A percentile compares a stretch with the other conserved stretches of the same genome.
Evolutionary conservation across 2,113 vertebrate species (phyloP).

Genomic region (Prolemur simus): DNA sequence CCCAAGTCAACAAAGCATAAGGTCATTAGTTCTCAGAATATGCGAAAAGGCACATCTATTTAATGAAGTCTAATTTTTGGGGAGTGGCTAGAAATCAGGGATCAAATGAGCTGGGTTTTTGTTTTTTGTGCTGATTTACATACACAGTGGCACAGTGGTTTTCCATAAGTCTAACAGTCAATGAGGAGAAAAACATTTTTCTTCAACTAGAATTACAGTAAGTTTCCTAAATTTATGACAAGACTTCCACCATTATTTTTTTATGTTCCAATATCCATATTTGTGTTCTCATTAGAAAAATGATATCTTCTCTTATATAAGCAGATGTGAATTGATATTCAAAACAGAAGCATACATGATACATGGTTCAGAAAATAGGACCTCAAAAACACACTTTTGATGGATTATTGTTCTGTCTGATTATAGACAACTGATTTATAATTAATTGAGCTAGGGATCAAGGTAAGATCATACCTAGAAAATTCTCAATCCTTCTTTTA

Average conservation of each 20-base stretch:
- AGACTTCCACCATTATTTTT: not conserved
- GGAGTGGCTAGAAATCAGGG: not conserved
- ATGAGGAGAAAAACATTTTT: not conserved
- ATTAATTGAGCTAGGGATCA: not conserved
- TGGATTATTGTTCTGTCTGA: not conserved
- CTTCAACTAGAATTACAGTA: not conserved
- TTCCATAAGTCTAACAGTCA: not conserved
- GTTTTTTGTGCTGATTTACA: not conserved
- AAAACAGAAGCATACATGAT: not conserved
- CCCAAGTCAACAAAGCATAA: slow-evolving; percentile 38
- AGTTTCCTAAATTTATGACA: not conserved
- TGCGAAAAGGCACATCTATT: not conserved
- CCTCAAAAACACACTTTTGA: not conserved
- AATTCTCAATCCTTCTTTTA: not conserved
- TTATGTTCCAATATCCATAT: not conserved
- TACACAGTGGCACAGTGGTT: not conserved
- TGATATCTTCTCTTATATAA: not conserved
- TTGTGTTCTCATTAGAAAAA: not conserved
- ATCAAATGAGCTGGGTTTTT: not conserved
- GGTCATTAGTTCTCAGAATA: slow-evolving; percentile 12
- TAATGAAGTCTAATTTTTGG: slow-evolving; percentile 23
- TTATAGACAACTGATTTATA: not conserved
- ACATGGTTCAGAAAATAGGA: not conserved
- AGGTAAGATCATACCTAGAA: slow-evolving; percentile 23
- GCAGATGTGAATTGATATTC: not conserved